These are phyloP conservation scores for Emys orbicularis DNA, from an alignment of 2,797 vertebrate genomes.

Conservation along the genomic window DNA sequence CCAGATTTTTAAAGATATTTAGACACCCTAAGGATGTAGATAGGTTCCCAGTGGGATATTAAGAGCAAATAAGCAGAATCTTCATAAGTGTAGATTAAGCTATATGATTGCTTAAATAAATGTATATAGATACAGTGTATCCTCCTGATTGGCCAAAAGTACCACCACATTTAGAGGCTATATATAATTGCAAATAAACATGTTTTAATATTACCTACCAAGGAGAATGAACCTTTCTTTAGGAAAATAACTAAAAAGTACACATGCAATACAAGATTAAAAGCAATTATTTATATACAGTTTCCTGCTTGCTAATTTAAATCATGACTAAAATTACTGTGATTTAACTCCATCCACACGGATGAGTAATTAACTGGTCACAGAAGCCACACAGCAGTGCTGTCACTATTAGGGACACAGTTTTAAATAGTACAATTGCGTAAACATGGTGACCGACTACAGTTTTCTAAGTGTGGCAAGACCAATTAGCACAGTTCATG, in stretches of 20 bases:
- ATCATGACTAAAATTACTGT: not conserved
- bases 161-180: not conserved
- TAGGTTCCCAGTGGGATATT: not conserved
- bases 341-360: not conserved
- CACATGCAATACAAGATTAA: not conserved
- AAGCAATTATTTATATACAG: not conserved
- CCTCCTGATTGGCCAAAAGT: not conserved
- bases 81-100: not conserved
- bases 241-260: not conserved
- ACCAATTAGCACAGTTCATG: conserved; percentile 19
- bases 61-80: not conserved
- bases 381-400: not conserved
- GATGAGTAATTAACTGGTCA: conserved; percentile 14
- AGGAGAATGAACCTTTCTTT: not conserved
- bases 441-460: not conserved
- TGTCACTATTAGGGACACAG: not conserved
- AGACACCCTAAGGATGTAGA: not conserved
- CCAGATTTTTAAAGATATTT: not conserved
- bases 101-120: not conserved
- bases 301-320: not conserved
- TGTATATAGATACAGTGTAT: not conserved
- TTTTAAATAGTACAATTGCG: not conserved
- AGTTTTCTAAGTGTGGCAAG: not conserved
- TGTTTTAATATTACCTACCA: not conserved
- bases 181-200: not conserved